Conservation (phyloP, 2,113 vertebrate species). For the Phyllostomus discolor region DNA sequence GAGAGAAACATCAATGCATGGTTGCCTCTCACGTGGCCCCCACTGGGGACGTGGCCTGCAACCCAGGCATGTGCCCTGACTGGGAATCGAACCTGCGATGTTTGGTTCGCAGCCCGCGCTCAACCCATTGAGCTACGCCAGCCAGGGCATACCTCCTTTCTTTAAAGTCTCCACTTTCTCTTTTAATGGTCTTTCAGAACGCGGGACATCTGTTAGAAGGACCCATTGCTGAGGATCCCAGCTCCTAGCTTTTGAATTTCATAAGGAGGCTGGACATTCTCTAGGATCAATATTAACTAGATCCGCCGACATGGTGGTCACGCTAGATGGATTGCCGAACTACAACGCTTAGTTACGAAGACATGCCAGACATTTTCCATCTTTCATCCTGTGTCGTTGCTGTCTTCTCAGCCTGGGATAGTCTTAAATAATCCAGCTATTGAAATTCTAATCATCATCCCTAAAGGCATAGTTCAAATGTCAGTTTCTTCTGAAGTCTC, state of each 20-base stretch:
- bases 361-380: neutral
- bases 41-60: no score
- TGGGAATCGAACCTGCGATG: no score
- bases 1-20: no score
- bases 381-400: neutral
- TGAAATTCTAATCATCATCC: conserved; percentile 2
- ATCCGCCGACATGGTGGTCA: neutral
- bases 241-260: neutral
- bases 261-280: neutral
- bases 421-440: neutral
- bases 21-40: no score
- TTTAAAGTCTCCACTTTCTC: neutral
- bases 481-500: neutral
- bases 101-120: no score
- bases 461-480: conserved; percentile 8
- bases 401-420: neutral
- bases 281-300: neutral
- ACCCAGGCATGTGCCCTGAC: no score
- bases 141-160: neutral
- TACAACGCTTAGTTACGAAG: neutral
- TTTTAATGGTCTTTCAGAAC: neutral
- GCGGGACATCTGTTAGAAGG: neutral
- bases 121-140: no score
- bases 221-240: neutral
- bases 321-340: neutral